A percentile compares a stretch with the other conserved stretches of the same genome.
These are phyloP conservation scores for Cassiopea xamachana DNA, from an alignment of 30 jellyfish, hydroid and myxozoan species.

Conservation along the genomic window DNA sequence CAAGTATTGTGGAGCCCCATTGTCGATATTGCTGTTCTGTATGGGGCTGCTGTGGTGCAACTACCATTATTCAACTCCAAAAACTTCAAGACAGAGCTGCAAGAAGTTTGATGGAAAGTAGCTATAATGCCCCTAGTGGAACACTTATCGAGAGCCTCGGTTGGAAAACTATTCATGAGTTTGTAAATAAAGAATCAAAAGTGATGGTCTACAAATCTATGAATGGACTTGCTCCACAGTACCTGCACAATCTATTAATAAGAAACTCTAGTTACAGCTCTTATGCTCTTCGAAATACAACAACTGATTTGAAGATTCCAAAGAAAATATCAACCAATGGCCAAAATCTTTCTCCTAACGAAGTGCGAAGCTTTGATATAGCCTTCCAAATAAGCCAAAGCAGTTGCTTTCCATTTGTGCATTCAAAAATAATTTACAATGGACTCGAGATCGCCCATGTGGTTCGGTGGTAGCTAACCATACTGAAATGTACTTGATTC, in stretches of 20 bases:
- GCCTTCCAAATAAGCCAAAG: background rate
- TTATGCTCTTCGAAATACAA: background rate
- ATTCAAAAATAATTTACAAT: background rate
- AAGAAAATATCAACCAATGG: background rate
- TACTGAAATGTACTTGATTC: background rate
- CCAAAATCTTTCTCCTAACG: background rate
- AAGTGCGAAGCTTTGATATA: background rate
- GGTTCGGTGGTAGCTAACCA: background rate
- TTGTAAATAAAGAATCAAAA: background rate
- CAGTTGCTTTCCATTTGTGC: background rate
- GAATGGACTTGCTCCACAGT: background rate
- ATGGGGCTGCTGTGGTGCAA: slow-evolving; percentile 8
- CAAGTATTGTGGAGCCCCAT: background rate
- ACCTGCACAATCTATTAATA: background rate
- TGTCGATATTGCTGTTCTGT: background rate
- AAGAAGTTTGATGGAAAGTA: background rate
- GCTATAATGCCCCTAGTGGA: background rate
- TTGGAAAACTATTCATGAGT: background rate
- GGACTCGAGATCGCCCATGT: background rate
- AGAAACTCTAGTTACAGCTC: background rate
- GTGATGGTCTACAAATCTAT: background rate
- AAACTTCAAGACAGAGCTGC: slow-evolving; percentile 5
- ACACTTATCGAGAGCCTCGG: background rate
- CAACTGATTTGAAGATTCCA: background rate
- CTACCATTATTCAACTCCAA: background rate